Evolutionary conservation across 2,888 invertebrate species (phyloP), one percentile per base, ranked within the genome.

Genomic region (Thecocarcelia acutangulata): DNA sequence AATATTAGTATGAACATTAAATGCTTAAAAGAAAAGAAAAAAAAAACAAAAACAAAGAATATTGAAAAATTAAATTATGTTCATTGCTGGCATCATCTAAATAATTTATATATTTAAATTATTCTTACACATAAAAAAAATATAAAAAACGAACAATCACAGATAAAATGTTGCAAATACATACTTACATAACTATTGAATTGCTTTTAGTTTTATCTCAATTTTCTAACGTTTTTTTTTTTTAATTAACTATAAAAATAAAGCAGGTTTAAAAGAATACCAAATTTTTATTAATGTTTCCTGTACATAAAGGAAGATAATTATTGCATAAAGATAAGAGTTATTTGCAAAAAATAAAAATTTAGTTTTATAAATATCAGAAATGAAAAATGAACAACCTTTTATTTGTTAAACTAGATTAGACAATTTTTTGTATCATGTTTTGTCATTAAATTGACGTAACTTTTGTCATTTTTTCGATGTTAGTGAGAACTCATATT

Each of bases 291-390:
- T 75, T 73, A 72, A 58, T 61, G 68, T 80, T 76, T 83, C 83
- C 83, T 84, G 80, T 84, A 83, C 82, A 83, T 84, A 83, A 83
- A 76, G 73, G 83, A 82, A 82, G 48, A 42, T 75, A 78, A 83
- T 80, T 59, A 28, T 33, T 33, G 68, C 77, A 80, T 84, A 80
- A 61, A 54, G 70, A 68, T 84, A 66, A n/a, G 64, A 77, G 56
- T 81, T 77, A 73, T 76, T 77, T 81, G 63, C 58, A 68, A 69
- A 72, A 76, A 72, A 68, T 56, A 68, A 81, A 68, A 74, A 58
- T 58, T 74, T 80, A 69, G 74, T 80, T 74, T 80, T 74, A 46
- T 69, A 80, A 73, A 63, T 64, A 64, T 46, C 40, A 46, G 48
- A 48, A 13, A 19, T 46, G 52, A 28, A 28, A 15, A 37, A 3